These are phyloP conservation scores for Eudasyphora cyanicolor DNA, from an alignment of 2,888 invertebrate genomes.

Conservation along the genomic window DNA sequence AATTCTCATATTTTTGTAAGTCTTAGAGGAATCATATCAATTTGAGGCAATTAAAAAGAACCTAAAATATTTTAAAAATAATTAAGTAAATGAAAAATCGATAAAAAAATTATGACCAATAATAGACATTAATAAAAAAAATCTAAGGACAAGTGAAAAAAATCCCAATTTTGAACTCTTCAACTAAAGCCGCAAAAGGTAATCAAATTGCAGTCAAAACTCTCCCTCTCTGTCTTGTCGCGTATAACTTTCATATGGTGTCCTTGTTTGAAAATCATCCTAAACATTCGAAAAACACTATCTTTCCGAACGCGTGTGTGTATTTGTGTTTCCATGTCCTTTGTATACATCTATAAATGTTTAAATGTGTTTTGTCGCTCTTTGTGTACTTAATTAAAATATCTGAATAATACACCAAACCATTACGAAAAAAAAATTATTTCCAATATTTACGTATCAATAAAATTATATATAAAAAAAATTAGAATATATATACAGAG, in stretches of 20 bases:
- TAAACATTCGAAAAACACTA: too few relatives aligned
- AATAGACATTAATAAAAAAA: neutral
- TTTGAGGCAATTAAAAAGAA: neutral
- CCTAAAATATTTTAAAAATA: neutral
- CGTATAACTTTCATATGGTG: too few relatives aligned
- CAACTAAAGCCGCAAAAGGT: neutral
- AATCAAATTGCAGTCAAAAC: neutral
- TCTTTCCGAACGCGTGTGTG: neutral
- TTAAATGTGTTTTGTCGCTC: neutral
- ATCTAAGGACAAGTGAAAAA: neutral
- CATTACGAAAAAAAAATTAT: neutral
- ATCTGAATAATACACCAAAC: neutral
- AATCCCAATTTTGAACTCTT: neutral
- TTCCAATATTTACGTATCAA: neutral
- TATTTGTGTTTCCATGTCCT: neutral
- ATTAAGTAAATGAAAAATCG: neutral
- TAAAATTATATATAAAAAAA: neutral
- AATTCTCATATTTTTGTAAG: conserved; percentile 17
- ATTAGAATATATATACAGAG: neutral
- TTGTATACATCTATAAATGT: neutral
- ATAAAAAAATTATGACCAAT: neutral
- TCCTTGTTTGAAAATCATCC: too few relatives aligned
- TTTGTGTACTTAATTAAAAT: conserved; percentile 22
- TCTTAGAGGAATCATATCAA: conserved; percentile 6
- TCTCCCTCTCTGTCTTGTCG: too few relatives aligned